A percentile compares a stretch with the other conserved stretches of the same genome.
These are phyloP conservation scores for Merodon equestris DNA, from an alignment of 2,888 invertebrate genomes.

Conservation along the genomic window DNA sequence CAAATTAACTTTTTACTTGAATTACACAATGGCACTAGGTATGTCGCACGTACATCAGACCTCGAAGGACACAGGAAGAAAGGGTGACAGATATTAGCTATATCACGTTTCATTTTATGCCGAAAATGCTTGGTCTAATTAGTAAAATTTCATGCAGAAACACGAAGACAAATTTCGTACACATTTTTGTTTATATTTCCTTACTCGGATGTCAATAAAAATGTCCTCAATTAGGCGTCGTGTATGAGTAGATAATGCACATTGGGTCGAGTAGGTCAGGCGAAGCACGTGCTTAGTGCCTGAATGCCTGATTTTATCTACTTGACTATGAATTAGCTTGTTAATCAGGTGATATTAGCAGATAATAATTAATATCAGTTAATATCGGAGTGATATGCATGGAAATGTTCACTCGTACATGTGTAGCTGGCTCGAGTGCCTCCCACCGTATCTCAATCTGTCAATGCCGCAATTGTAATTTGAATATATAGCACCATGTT, in stretches of 20 bases:
- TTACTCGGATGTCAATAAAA: slow-evolving; percentile 24
- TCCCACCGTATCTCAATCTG: too few relatives aligned
- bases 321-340: slow-evolving; percentile 26
- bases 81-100: too few relatives aligned
- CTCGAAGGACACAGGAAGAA: too few relatives aligned
- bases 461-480: too few relatives aligned
- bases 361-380: slow-evolving; percentile 18
- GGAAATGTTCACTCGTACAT: not conserved
- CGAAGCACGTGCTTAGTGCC: slow-evolving; percentile 16
- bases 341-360: slow-evolving; percentile 18
- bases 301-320: slow-evolving; percentile 24
- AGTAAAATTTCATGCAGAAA: slow-evolving; percentile 35
- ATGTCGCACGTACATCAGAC: too few relatives aligned
- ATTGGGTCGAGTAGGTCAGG: too few relatives aligned
- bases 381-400: slow-evolving; percentile 13
- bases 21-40: too few relatives aligned
- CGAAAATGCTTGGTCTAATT: slow-evolving; percentile 30
- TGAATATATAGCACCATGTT: too few relatives aligned
- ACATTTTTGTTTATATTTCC: slow-evolving; percentile 27
- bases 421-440: not conserved
- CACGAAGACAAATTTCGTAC: slow-evolving; percentile 30
- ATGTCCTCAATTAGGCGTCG: slow-evolving; percentile 12
- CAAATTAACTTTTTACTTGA: too few relatives aligned
- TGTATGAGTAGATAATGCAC: not conserved
- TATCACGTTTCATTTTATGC: slow-evolving; percentile 38